Evolutionary conservation across 2,797 vertebrate genomes (phyloP).

Genomic region (Sebastes baramenuke): DNA sequence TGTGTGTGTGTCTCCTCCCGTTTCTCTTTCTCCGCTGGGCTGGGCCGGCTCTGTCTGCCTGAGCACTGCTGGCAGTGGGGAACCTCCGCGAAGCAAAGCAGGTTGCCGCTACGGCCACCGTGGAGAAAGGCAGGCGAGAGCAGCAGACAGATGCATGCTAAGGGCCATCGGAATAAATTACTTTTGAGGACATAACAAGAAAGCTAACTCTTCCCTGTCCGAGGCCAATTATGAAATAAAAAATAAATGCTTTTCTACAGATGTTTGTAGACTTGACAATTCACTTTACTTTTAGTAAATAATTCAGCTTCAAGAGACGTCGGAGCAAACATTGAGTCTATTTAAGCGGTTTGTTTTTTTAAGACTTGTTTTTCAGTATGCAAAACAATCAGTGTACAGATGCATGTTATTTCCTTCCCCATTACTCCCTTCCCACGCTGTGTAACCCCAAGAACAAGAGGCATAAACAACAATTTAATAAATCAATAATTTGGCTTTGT

Average conservation of each 20-base stretch:
- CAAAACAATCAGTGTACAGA: neutral
- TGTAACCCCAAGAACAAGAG: neutral
- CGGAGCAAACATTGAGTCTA: neutral
- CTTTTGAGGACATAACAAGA: neutral
- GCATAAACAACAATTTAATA: neutral
- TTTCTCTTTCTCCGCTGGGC: constrained; percentile 40
- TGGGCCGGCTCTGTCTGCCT: constrained; percentile 46
- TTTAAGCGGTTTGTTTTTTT: neutral
- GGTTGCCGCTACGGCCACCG: constrained; percentile 15
- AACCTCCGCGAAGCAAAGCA: constrained; percentile 32
- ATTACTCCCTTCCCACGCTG: neutral
- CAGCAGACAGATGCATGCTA: neutral
- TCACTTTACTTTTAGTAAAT: neutral
- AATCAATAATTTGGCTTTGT: neutral
- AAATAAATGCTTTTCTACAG: neutral
- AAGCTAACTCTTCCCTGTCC: neutral
- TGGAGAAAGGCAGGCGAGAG: constrained; percentile 3
- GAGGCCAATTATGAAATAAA: no score
- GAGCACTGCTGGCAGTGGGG: constrained; percentile 33
- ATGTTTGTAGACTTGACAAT: neutral
- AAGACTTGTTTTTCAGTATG: neutral
- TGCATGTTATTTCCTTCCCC: neutral
- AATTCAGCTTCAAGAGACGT: neutral
- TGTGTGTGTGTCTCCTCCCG: constrained; percentile 28
- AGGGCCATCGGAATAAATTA: neutral